phyloP scores from a whole-genome alignment of 2,797 vertebrate species.

The Dipus sagitta region DNA sequence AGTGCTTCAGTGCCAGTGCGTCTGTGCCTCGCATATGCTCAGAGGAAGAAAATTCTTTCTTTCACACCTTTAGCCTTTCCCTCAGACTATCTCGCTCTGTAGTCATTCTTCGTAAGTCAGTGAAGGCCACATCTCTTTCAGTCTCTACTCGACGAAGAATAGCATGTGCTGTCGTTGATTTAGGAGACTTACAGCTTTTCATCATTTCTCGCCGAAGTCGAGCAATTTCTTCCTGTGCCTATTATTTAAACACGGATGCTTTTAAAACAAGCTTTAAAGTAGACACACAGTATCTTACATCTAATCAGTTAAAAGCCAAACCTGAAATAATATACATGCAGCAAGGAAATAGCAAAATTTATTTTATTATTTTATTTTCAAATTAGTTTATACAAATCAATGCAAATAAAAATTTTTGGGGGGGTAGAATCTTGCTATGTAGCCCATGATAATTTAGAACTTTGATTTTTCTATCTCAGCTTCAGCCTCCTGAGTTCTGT shows the following conservation, averaged over 20 bases:
- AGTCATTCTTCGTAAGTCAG: slow-evolving; percentile 89
- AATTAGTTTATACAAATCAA: slow-evolving; percentile 54
- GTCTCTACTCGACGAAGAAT: slow-evolving; percentile 87
- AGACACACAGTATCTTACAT: slow-evolving; percentile 43
- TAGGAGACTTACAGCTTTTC: slow-evolving; percentile 85
- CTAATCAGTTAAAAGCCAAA: slow-evolving; percentile 56
- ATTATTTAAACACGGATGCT: slow-evolving; percentile 69
- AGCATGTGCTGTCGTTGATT: slow-evolving; percentile 85
- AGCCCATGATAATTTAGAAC: background rate
- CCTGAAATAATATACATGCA: background rate
- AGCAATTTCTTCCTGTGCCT: slow-evolving; percentile 91
- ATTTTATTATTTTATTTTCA: slow-evolving; percentile 2
- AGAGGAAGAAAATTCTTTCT: background rate
- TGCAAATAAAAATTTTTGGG: background rate
- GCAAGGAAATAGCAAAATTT: slow-evolving; percentile 16
- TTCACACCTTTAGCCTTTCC: slow-evolving; percentile 90
- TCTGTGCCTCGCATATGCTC: background rate
- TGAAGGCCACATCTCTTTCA: slow-evolving; percentile 88
- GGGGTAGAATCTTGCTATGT: background rate
- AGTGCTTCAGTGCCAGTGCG: slow-evolving; percentile 4
- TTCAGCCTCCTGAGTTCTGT: too few species aligned
- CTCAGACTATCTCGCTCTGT: slow-evolving; percentile 90
- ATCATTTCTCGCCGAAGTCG: slow-evolving; percentile 87
- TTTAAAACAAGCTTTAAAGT: slow-evolving; percentile 47
- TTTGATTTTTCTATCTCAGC: background rate